Base-by-base conservation (phyloP, 2,113 vertebrate genomes). In the Heterotis niloticus region DNA sequence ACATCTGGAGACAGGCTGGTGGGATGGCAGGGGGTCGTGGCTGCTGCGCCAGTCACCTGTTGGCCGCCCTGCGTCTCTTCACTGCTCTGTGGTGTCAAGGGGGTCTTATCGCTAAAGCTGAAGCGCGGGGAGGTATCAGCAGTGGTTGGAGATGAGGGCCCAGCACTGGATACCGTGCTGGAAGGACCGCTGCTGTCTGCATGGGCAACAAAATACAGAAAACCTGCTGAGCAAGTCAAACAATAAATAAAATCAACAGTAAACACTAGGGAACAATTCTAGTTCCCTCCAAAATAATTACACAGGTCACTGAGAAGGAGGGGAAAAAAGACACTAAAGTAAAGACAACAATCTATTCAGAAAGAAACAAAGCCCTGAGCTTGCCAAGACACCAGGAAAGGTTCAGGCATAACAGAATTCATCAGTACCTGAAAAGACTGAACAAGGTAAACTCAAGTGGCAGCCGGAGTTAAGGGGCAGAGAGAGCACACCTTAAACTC, bases 141-240 rank as follows among this genome's bases (percentile, higher is more conserved):
- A 4, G 93, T 90, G 57, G 94, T 94, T 77, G 96, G 96, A 12
- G 97, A 98, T 1, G 96, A 97, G 0, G 96, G 96, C 1, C 98
- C 96, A 11, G 96, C 96, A 44, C 97, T 98, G 84, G 97, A 98
- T 78, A 98, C 96, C 0, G 96, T 96, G 81, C 96, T 97, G 82
- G 96, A 98, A 0, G 95, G 97, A 69, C 97, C 96, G 56, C 97
- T 99, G 94, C 97, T 98, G 84, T 97, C 98, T 99, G 94, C 82
- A 92, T 88, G 87, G 68, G 83, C 64, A 81, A n/a, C 72, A 66
- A 81, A n/a, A 79, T 57, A n/a, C 20, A 76, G 24, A 5, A 64
- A 29, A n/a, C n/a, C 34, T 10, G 54, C 18, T 9, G 18, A 17
- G 11, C 1, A 75, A n/a, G n/a, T n/a, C n/a, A n/a, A n/a, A n/a